Percentiles rank a stretch among this genome's conserved stretches.
Conservation (phyloP, 2,888 invertebrate genomes). For the Tubiluchus corallicola region DNA sequence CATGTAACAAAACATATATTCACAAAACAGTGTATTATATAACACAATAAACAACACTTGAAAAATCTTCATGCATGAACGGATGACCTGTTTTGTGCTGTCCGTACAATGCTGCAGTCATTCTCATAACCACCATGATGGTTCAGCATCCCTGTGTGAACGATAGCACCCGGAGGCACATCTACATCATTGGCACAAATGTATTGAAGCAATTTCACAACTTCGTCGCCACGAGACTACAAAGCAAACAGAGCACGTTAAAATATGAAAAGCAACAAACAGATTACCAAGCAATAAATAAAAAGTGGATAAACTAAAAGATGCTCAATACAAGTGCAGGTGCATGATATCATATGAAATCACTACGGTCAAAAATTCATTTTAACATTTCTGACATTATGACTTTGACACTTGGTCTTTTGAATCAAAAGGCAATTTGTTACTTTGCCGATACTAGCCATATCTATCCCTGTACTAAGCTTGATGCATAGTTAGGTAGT, state of each 20-base stretch:
- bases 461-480: too few species aligned
- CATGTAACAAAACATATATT: conserved; percentile 20
- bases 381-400: too few species aligned
- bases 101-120: conserved; percentile 47
- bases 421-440: too few species aligned
- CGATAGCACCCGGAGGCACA: conserved; percentile 41
- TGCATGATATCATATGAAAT: too few species aligned
- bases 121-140: conserved; percentile 49
- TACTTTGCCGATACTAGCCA: too few species aligned
- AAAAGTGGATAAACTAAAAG: too few species aligned
- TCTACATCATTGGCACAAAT: conserved; percentile 47
- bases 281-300: too few species aligned
- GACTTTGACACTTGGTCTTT: too few species aligned
- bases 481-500: too few species aligned
- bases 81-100: conserved; percentile 40
- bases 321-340: too few species aligned
- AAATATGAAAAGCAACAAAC: conserved; percentile 7
- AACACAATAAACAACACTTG: neutral
- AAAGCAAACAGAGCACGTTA: conserved; percentile 12
- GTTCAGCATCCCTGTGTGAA: conserved; percentile 52
- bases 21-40: conserved; percentile 6
- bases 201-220: conserved; percentile 42
- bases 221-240: conserved; percentile 40
- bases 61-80: too few species aligned
- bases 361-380: too few species aligned